Conservation (phyloP, 2,888 invertebrate species). For the Acrocera orbiculus region DNA sequence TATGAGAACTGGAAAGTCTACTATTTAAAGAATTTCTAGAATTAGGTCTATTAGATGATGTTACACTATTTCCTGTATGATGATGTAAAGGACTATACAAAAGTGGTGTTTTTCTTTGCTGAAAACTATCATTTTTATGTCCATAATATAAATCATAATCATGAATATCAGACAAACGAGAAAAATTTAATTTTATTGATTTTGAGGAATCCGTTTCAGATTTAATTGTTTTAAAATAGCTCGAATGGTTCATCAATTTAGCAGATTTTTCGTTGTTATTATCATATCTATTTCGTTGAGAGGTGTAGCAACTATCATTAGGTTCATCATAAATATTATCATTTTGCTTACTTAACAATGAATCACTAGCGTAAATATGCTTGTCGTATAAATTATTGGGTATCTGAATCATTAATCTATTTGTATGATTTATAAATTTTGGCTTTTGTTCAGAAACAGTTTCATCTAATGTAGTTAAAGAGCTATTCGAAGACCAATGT, state of each 20-base stretch:
- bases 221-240: slow-evolving; percentile 26
- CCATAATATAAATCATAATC: slow-evolving; percentile 30
- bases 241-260: slow-evolving; percentile 17
- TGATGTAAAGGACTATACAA: slow-evolving; percentile 28
- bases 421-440: too few relatives aligned
- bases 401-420: background rate
- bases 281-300: slow-evolving; percentile 24
- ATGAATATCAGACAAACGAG: slow-evolving; percentile 26
- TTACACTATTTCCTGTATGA: slow-evolving; percentile 21
- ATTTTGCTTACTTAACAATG: slow-evolving; percentile 25
- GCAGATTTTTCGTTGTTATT: slow-evolving; percentile 13
- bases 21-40: slow-evolving; percentile 62
- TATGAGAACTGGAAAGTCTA: slow-evolving; percentile 68
- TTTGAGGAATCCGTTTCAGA: slow-evolving; percentile 25
- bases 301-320: slow-evolving; percentile 25
- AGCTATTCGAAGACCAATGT: too few relatives aligned
- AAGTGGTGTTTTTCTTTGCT: slow-evolving; percentile 17
- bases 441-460: too few relatives aligned
- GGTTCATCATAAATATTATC: slow-evolving; percentile 32
- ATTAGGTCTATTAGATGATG: slow-evolving; percentile 41
- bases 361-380: slow-evolving; percentile 29
- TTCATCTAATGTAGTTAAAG: too few relatives aligned
- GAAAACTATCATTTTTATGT: slow-evolving; percentile 13
- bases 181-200: slow-evolving; percentile 21
- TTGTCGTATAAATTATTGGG: background rate